phyloP scores from a whole-genome alignment of 2,797 vertebrate species.

The Emydoidea blandingii region DNA sequence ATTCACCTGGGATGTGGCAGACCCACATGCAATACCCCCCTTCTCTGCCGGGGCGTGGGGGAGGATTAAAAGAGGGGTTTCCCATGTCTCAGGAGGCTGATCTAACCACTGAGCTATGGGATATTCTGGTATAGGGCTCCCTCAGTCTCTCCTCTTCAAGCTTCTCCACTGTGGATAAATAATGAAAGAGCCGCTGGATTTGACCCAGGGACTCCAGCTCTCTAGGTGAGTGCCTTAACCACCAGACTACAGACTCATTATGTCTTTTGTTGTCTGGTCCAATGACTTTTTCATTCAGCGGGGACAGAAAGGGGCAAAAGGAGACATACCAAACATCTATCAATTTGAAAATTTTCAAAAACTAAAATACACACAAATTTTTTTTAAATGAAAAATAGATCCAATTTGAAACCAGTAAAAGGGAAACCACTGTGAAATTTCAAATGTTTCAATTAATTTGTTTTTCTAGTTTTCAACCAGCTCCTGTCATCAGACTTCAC shows the following conservation, averaged over 20 bases:
- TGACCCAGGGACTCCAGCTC: not conserved
- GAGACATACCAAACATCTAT: no score
- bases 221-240: not conserved
- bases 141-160: no score
- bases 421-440: not conserved
- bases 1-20: not conserved
- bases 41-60: no score
- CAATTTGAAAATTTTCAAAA: no score
- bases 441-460: not conserved
- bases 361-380: not conserved
- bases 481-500: no score
- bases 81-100: no score
- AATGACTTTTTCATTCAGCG: not conserved
- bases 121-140: not conserved
- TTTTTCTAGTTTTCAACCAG: not conserved
- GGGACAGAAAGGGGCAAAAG: no score
- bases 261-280: not conserved
- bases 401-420: not conserved
- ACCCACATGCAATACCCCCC: not conserved
- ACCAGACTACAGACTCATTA: not conserved
- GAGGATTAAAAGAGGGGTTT: no score
- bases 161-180: not conserved
- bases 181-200: not conserved
- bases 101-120: not conserved
- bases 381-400: not conserved